phyloP scores from a whole-genome alignment of 2,113 vertebrate species.

The Zosterops pallidus region DNA sequence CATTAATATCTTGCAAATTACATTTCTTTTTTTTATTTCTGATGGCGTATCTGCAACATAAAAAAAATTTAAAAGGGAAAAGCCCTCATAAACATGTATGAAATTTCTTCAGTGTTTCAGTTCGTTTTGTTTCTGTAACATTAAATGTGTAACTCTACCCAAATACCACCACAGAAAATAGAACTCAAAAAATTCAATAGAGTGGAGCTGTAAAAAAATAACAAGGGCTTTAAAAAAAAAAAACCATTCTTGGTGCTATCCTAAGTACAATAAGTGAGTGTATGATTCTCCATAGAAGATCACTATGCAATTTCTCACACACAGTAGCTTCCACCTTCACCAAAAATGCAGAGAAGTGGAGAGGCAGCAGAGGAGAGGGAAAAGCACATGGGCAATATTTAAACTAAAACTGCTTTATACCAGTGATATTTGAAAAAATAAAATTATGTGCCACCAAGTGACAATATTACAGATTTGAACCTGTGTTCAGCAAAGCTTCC shows the following conservation, averaged over 20 bases:
- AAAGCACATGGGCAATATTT: background rate
- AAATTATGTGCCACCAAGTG: background rate
- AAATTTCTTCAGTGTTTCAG: background rate
- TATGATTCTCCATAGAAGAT: background rate
- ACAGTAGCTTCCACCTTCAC: background rate
- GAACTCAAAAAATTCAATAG: background rate
- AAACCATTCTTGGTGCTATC: background rate
- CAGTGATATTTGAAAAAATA: background rate
- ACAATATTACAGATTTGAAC: background rate
- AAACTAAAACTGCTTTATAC: background rate
- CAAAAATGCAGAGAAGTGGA: background rate
- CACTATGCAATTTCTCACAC: background rate
- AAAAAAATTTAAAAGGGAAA: background rate
- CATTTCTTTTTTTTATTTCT: background rate
- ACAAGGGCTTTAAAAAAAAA: constrained; percentile 30
- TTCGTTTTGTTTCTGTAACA: constrained; percentile 33
- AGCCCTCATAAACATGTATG: background rate
- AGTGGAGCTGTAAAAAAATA: background rate
- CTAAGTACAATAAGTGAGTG: background rate
- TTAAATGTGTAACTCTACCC: background rate
- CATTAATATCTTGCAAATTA: background rate
- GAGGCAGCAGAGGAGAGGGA: background rate
- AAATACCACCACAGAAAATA: background rate
- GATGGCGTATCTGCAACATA: background rate
- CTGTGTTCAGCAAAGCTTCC: background rate